Evolutionary conservation across 2,888 invertebrate genomes (phyloP).

Genomic region (Aleiodes alternator): DNA sequence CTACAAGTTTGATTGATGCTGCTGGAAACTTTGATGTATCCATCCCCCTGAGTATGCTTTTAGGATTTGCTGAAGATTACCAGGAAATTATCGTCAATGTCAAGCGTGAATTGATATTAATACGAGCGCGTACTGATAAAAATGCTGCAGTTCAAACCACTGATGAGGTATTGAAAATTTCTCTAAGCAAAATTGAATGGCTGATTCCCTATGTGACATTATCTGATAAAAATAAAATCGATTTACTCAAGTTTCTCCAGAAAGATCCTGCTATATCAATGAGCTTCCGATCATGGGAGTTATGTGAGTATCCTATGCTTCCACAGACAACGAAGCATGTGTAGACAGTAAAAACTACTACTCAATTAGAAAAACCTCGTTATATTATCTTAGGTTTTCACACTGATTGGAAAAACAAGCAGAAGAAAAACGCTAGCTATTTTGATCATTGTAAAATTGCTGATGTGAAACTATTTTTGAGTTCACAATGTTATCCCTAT

Average conservation of each 20-base stretch:
- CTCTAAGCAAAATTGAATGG: slow-evolving; percentile 47
- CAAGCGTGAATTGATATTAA: slow-evolving; percentile 58
- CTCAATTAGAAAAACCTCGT: too few relatives aligned
- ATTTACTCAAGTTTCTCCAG: slow-evolving; percentile 24
- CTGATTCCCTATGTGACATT: too few relatives aligned
- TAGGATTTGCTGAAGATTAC: slow-evolving; percentile 52
- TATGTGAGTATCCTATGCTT: neutral
- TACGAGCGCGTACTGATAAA: slow-evolving; percentile 61
- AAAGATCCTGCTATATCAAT: slow-evolving; percentile 2
- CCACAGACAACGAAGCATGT: neutral
- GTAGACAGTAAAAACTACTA: neutral
- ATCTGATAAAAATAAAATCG: too few relatives aligned
- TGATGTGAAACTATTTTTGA: neutral
- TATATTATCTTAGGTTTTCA: too few relatives aligned
- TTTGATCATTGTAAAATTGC: too few relatives aligned
- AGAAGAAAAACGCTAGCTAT: too few relatives aligned
- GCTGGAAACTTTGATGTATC: slow-evolving; percentile 17
- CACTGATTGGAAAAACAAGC: too few relatives aligned
- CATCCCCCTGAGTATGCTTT: slow-evolving; percentile 23
- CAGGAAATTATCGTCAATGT: slow-evolving; percentile 48
- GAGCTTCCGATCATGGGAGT: slow-evolving; percentile 10
- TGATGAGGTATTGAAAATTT: slow-evolving; percentile 60
- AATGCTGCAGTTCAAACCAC: slow-evolving; percentile 58
- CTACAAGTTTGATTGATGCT: neutral
- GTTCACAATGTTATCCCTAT: neutral